Base-by-base conservation (phyloP, 1,140 invertebrate species). In the Drosophila simulans region DNA sequence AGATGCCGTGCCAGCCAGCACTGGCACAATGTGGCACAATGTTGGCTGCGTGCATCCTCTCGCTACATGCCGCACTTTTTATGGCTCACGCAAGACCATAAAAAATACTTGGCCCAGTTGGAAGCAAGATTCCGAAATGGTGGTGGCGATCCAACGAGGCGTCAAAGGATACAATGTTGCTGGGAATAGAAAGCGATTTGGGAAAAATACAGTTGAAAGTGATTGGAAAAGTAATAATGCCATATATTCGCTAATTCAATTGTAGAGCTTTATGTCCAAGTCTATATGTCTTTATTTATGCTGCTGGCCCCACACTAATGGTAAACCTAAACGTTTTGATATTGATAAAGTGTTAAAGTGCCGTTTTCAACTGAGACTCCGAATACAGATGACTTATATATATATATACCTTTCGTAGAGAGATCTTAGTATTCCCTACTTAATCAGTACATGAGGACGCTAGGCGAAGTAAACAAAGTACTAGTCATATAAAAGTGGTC, bases 1-100 rank as follows among this genome's bases (percentile, higher is more conserved):
- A 57, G 27, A 22, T 59, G 22, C 31, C 57, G 49, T 55, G 57
- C 57, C 57, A 40, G 57, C 57, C 57, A 40, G 56, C 35, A 49
- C 59, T 52, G 64, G 64, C 64, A 70, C 68, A 70, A 70, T 70
- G 65, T 70, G 68, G 17, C 68, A 70, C 68, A 70, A 57, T 70
- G 66, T 70, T 35, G 35, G 13, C 65, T 39, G 15, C 65, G 64
- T 70, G 64, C 66, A 70, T 70, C 52, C 52, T 15, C 35, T 22
- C 35, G 64, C 48, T 69, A 49, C 51, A 56, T 69, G 68, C 52
- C 63, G 27, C 34, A 25, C 37, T 39, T 69, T 71, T 71, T 70
- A 71, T 71, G 64, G 65, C 65, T n/a, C 65, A 71, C 68, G 65
- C 68, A 70, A 71, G 52, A 57, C 51, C 37, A 70, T 56, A 56